phyloP scores from a whole-genome alignment of 1,140 invertebrate species.

The Phenacoccus solenopsis region DNA sequence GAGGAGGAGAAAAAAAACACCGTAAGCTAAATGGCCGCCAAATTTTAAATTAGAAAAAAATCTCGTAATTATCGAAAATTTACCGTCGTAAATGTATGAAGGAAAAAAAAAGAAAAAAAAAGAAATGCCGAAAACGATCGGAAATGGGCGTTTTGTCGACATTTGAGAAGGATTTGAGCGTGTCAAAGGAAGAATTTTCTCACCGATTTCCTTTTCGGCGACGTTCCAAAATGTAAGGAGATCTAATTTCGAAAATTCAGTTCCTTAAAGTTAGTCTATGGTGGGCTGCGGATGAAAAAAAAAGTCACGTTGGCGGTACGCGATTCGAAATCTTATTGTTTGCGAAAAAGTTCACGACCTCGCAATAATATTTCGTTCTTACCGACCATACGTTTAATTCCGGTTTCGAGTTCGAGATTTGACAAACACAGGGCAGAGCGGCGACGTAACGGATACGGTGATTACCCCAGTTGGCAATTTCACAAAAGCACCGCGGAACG shows the following conservation, averaged over 20 bases:
- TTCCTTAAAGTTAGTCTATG: no score
- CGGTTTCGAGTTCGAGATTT: neutral
- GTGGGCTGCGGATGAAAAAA: neutral
- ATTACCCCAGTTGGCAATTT: neutral
- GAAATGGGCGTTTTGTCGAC: neutral
- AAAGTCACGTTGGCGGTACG: neutral
- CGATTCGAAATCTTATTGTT: neutral
- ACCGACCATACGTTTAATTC: neutral
- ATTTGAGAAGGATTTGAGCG: no score
- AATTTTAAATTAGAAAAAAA: no score
- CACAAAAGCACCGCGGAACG: neutral
- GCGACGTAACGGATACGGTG: neutral
- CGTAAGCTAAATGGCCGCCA: no score
- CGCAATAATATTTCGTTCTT: no score
- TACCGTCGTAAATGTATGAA: no score
- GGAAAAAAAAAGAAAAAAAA: no score
- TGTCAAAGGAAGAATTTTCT: no score
- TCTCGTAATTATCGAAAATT: no score
- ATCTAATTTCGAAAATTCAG: conserved; percentile 3
- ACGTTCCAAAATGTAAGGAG: neutral
- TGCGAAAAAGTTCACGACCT: neutral
- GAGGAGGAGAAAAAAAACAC: no score
- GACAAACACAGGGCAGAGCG: neutral
- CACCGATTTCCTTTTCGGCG: neutral
- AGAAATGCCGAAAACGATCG: neutral